Evolutionary conservation across 53 echinoderm and acorn worm species (phyloP).

Genomic region (Glandiceps talaboti): DNA sequence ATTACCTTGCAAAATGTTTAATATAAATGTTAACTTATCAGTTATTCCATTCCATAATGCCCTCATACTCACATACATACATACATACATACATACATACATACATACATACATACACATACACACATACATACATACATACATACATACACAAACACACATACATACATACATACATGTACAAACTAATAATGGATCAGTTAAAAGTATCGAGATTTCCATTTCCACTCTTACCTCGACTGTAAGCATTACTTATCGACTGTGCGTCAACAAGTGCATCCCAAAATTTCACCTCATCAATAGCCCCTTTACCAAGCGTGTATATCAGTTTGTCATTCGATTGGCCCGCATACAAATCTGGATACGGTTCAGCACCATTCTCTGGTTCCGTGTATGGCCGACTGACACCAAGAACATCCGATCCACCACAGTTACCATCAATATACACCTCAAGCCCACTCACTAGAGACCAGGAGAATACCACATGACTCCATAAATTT

Average conservation of each 20-base stretch:
- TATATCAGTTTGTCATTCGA: conserved; percentile 11
- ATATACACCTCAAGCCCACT: conserved; percentile 45
- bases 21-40: no score
- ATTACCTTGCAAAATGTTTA: no score
- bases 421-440: conserved; percentile 35
- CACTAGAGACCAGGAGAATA: conserved; percentile 24
- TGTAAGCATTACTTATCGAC: background rate
- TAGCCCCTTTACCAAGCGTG: conserved; percentile 2
- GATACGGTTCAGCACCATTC: conserved; percentile 16
- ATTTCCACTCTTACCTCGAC: conserved; percentile 18
- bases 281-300: conserved; percentile 21
- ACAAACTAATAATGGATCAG: no score
- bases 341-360: conserved; percentile 13
- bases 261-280: conserved; percentile 9
- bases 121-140: no score
- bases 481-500: conserved; percentile 14
- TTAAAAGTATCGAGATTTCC: no score
- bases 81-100: no score
- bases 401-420: background rate
- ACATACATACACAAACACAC: no score
- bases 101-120: no score
- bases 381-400: background rate
- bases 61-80: no score
- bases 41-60: no score
- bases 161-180: no score